Base-by-base conservation (phyloP, 2,113 vertebrate species). In the Muscicapa adusta region DNA sequence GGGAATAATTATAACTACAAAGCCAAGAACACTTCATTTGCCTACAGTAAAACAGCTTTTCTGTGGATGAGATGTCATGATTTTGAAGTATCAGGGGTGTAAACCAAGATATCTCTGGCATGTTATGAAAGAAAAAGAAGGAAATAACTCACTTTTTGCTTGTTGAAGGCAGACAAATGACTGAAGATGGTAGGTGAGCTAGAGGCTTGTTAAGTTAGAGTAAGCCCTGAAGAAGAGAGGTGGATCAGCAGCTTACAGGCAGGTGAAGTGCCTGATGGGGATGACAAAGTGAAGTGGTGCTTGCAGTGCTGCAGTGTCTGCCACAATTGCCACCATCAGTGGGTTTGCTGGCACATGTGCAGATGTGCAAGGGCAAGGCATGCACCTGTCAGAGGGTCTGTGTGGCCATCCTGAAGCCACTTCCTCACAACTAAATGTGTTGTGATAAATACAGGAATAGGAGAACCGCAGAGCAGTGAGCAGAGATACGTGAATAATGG, bases 1-100 rank as follows among this genome's bases (percentile, higher is more conserved):
- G 48, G 34, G 36, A 92, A 83, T 93, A 88, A 73, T 94, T 91
- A 75, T 61, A 94, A 87, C 31, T 76, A 36, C 58, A 54, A 78
- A 92, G 73, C 73, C 80, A 79, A 85, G 87, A 93, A 94, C 54
- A 43, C 12, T 50, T 89, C 56, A 50, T 85, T 95, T 95, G 36
- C 58, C 50, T 94, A 47, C 61, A 66, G 50, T 81, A 47, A 82
- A 91, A 73, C 67, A 89, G 84, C 81, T 94, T 93, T 88, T 73
- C 81, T 0, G 1, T 89, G 81, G 33, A 91, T 89, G 43, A 75
- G 47, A 36, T 89, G 80, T 85, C 87, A 47, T 19, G 54, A 87
- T 82, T 95, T 94, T 96, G 87, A 95, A 91, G 51, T 54, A 88
- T 38, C 54, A 58, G 42, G 61, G 22, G 20, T 91, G 58, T 92